Base-by-base conservation (phyloP, 2,797 vertebrate species). In the Sus cebifrons region DNA sequence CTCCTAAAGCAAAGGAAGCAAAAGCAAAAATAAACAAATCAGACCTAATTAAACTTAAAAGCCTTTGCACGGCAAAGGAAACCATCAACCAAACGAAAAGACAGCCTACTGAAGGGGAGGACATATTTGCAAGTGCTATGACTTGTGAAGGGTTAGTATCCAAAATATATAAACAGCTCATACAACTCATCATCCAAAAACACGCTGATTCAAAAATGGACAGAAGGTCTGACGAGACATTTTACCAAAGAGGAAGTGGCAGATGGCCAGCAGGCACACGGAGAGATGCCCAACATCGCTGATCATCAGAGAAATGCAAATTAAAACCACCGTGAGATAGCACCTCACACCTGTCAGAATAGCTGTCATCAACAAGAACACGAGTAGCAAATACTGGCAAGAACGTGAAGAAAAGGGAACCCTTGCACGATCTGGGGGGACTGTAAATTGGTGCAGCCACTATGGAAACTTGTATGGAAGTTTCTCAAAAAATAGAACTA, bases 241-340 rank as follows among this genome's bases (percentile, higher is more conserved):
- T 77, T 14, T 32, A 4, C 52, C 74, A 77, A 56, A 77, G 70
- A 40, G 40, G 74, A 77, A 5, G n/a, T n/a, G n/a, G n/a, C 49
- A 77, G 74, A 21, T 7, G 11, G 11, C 74, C 74, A 21, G 21
- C 74, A 56, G 52, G 52, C 17, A 0, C 29, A 8, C 13, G 49
- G 27, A 77, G 54, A 7, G 49, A 54, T 56, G 52, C 74, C 2
- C 27, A 32, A 12, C 3, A 0, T 77, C 52, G 0, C 14, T 54
- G n/a, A 20, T 77, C 4, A 56, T 21, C 13, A 77, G 29, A 52
- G 6, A 13, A 77, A 77, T 77, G 18, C 29, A 77, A n/a, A 77
- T 1, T 1, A 54, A 77, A 54, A 7, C 27, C 10, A n/a, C 2
- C 1, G 13, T 7, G 29, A 20, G 49, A 4, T 18, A 54, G 6